These are phyloP conservation scores for Oxyruncus cristatus DNA, from an alignment of 2,113 vertebrate genomes.

Conservation along the genomic window DNA sequence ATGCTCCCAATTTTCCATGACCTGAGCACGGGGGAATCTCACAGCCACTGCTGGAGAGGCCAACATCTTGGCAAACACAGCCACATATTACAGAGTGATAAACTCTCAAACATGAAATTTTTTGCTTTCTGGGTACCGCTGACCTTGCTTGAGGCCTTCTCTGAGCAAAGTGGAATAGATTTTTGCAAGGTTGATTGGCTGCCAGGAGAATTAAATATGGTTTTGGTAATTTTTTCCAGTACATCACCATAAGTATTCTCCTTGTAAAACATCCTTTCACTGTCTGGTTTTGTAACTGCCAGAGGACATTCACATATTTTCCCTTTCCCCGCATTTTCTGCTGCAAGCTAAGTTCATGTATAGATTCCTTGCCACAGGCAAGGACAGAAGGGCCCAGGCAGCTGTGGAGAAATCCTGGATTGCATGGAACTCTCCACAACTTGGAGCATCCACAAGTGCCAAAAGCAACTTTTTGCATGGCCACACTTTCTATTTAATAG, in stretches of 20 bases:
- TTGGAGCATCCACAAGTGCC: not conserved
- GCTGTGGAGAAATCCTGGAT: conserved; percentile 24
- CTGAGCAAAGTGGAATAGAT: not conserved
- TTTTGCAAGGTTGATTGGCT: not conserved
- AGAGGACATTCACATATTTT: not conserved
- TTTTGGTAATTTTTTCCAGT: not conserved
- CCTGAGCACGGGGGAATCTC: rapidly evolving
- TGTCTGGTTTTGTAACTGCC: conserved; percentile 1
- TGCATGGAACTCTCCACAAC: not conserved
- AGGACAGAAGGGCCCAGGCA: not conserved
- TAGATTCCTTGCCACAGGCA: not conserved
- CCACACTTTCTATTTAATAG: not conserved
- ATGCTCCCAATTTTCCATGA: rapidly evolving
- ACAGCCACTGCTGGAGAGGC: rapidly evolving
- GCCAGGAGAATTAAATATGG: not conserved
- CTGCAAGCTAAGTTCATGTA: not conserved
- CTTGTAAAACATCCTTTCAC: not conserved
- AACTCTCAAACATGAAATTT: not conserved
- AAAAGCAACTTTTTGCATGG: not conserved
- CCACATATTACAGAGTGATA: rapidly evolving
- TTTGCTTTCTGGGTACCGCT: not conserved
- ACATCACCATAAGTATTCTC: not conserved
- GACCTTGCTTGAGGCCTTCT: conserved; percentile 3
- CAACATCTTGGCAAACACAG: not conserved
- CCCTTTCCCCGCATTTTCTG: not conserved